These are phyloP conservation scores for Protobothrops mucrosquamatus DNA, from an alignment of 2,113 vertebrate species.

Conservation along the genomic window DNA sequence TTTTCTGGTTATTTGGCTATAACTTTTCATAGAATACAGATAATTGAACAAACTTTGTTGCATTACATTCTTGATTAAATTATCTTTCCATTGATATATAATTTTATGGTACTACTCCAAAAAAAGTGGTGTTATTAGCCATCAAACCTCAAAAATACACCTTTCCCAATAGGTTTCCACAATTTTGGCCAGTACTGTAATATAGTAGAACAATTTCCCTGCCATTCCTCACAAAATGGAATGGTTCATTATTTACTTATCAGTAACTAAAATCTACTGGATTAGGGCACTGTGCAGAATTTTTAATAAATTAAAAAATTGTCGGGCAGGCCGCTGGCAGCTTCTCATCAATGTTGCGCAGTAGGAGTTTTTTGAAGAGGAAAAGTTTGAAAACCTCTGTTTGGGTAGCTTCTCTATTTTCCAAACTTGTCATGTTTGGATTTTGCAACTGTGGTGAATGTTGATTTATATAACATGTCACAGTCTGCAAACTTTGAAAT, in stretches of 20 bases:
- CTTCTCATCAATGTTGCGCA: neutral
- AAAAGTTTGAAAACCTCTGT: neutral
- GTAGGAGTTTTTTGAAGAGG: neutral
- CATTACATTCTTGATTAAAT: no score
- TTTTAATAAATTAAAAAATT: neutral
- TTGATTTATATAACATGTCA: slow-evolving; percentile 23
- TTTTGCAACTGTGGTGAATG: neutral
- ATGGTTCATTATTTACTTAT: neutral
- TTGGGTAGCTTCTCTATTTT: neutral
- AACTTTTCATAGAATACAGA: no score
- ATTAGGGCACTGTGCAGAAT: neutral
- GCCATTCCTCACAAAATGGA: neutral
- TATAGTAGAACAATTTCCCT: neutral
- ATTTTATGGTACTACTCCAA: no score
- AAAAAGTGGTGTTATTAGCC: no score
- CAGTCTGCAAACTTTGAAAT: slow-evolving; percentile 8
- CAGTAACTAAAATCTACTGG: neutral
- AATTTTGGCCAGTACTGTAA: no score
- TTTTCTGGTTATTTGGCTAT: no score
- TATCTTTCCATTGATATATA: no score
- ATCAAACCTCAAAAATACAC: no score
- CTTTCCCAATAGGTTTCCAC: no score
- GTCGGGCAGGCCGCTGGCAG: neutral
- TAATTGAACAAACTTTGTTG: no score
- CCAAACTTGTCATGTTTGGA: neutral